phyloP scores from a whole-genome alignment of 2,888 invertebrate genomes.

The Monoplex corrugatus region DNA sequence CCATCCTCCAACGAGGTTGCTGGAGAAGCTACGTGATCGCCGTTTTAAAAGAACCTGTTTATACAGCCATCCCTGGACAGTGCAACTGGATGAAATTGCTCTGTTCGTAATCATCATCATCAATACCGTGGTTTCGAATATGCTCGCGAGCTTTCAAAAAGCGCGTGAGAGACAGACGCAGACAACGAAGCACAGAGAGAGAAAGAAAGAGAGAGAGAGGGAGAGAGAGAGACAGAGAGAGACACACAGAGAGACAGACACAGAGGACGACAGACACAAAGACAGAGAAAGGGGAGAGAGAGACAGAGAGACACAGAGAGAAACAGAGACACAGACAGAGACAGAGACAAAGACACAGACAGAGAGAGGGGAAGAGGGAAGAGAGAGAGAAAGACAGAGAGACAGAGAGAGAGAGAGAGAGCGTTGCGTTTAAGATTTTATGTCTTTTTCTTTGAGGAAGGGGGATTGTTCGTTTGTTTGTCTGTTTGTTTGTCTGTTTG shows the following conservation, averaged over 20 bases:
- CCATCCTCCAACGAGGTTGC: too few relatives aligned
- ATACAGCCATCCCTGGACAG: too few relatives aligned
- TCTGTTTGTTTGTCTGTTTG: neutral
- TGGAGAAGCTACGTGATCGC: too few relatives aligned
- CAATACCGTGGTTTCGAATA: too few relatives aligned
- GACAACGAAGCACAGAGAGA: neutral
- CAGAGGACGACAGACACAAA: too few relatives aligned
- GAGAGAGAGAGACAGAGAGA: neutral
- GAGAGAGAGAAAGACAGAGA: neutral
- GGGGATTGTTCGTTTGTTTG: neutral
- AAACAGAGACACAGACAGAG: neutral
- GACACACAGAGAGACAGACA: neutral
- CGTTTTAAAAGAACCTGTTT: too few relatives aligned
- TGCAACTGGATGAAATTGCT: too few relatives aligned
- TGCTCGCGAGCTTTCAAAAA: too few relatives aligned
- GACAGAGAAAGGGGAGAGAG: neutral
- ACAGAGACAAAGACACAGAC: too few relatives aligned
- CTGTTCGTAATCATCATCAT: too few relatives aligned
- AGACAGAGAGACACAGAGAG: neutral
- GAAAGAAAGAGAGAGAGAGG: neutral
- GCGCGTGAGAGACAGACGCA: too few relatives aligned
- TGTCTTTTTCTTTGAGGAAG: neutral
- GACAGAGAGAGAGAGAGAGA: neutral
- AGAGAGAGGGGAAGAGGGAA: too few relatives aligned
- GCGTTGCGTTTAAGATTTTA: neutral